Evolutionary conservation across 1,140 invertebrate species (phyloP).

Genomic region (Cardiocondyla obscurior): DNA sequence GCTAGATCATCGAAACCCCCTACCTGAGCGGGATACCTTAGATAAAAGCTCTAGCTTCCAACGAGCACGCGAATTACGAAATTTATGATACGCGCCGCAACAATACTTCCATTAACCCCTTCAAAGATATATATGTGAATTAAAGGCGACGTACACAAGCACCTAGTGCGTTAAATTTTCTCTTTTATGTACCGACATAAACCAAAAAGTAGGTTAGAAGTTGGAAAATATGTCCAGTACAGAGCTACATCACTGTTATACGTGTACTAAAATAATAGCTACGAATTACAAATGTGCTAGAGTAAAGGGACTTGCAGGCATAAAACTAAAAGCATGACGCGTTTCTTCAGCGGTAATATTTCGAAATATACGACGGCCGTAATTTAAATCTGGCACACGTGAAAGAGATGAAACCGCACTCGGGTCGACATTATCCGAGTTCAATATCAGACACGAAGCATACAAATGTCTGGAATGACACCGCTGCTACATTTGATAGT

Average conservation of each 20-base stretch:
- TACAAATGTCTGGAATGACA: slow-evolving; percentile 23
- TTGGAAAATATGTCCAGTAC: background rate
- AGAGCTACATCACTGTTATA: background rate
- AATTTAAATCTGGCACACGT: slow-evolving; percentile 45
- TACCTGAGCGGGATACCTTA: slow-evolving; percentile 38
- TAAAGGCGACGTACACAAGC: background rate
- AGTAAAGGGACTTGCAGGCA: background rate
- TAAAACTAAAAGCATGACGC: background rate
- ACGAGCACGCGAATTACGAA: slow-evolving; percentile 50
- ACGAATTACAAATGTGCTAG: background rate
- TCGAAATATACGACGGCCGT: background rate
- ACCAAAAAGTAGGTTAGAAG: background rate
- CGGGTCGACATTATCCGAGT: slow-evolving; percentile 41
- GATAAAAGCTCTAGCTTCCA: slow-evolving; percentile 47
- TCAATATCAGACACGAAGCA: background rate
- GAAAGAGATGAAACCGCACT: slow-evolving; percentile 46
- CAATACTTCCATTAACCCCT: slow-evolving; percentile 23
- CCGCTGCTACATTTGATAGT: slow-evolving; percentile 7
- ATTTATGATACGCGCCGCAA: slow-evolving; percentile 47
- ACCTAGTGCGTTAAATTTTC: background rate
- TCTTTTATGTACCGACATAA: slow-evolving; percentile 24
- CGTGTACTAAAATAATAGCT: no score
- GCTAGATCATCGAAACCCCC: slow-evolving; percentile 39
- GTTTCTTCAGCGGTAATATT: background rate
- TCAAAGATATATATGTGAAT: slow-evolving; percentile 7